Evolutionary conservation across 1,140 invertebrate genomes (phyloP).

Genomic region (Zophobas morio): DNA sequence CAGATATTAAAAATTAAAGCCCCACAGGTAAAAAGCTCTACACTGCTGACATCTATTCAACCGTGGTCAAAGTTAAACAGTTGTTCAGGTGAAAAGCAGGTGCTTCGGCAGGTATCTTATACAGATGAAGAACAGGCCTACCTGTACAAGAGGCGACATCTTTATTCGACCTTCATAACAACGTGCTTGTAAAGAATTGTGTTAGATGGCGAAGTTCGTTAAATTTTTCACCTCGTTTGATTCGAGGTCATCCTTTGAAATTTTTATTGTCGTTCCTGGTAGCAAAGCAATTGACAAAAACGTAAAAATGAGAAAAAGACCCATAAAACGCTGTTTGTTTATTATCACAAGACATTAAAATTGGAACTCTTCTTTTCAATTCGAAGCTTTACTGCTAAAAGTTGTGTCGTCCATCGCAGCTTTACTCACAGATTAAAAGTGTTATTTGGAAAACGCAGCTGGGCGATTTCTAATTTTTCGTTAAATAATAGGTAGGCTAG

Average conservation of each 20-base stretch:
- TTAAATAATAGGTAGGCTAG: slow-evolving; percentile 14
- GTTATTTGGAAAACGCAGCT: neutral
- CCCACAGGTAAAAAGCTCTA: neutral
- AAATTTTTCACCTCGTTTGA: neutral
- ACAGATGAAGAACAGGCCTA: neutral
- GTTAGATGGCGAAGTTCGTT: neutral
- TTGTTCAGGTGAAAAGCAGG: neutral
- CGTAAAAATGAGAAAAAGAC: slow-evolving; percentile 37
- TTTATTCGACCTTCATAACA: neutral
- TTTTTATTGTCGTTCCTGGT: slow-evolving; percentile 44
- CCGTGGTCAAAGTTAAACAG: neutral
- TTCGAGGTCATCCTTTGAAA: neutral
- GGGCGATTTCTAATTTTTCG: neutral
- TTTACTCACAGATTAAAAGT: neutral
- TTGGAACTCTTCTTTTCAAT: neutral
- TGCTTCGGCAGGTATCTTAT: neutral
- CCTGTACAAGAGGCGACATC: neutral
- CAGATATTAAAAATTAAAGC: neutral
- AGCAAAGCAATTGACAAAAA: slow-evolving; percentile 35
- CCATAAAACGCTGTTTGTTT: slow-evolving; percentile 16
- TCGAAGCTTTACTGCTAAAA: neutral
- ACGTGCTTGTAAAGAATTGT: neutral
- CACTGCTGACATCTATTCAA: neutral
- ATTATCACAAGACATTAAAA: slow-evolving; percentile 5
- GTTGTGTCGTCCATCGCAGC: neutral